Percentiles rank a stretch among this genome's conserved stretches.
Evolutionary conservation across 1,140 invertebrate species (phyloP).

Genomic region (Tetramorium parvispinum): DNA sequence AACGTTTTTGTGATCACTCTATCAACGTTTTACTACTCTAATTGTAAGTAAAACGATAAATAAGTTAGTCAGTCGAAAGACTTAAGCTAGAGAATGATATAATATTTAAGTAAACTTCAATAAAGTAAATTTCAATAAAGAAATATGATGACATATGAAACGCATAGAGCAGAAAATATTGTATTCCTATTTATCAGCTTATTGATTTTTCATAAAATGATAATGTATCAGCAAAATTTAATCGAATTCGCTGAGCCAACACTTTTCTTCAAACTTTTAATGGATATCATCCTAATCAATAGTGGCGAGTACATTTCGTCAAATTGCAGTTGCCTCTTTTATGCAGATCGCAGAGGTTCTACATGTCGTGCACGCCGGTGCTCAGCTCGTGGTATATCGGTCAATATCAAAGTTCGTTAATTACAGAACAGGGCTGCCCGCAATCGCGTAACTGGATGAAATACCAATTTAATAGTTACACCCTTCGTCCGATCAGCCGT

Average conservation of each 20-base stretch:
- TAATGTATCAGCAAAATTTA: not conserved
- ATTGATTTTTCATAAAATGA: not conserved
- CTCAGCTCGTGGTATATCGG: constrained; percentile 18
- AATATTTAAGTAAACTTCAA: constrained; percentile 11
- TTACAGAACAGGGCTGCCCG: constrained; percentile 43
- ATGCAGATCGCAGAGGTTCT: constrained; percentile 22
- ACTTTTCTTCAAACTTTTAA: not conserved
- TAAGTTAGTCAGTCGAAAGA: not conserved
- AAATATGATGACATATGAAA: not conserved
- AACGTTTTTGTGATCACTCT: constrained; percentile 38
- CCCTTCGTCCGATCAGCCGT: constrained; percentile 43
- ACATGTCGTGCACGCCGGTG: too few relatives aligned
- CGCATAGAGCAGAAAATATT: not conserved
- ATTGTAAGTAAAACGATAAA: constrained; percentile 34
- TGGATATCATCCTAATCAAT: constrained; percentile 17
- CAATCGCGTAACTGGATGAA: constrained; percentile 56
- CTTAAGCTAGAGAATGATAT: not conserved
- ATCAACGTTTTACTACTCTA: not conserved
- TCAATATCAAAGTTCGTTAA: constrained; percentile 62
- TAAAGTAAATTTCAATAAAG: not conserved
- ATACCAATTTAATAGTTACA: constrained; percentile 57
- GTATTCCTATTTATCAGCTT: too few relatives aligned
- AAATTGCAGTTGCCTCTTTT: constrained; percentile 29
- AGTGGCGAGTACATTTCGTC: not conserved
- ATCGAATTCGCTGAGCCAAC: too few relatives aligned